Evolutionary conservation across 2,797 vertebrate species (phyloP), one percentile per base, ranked within the genome.

Genomic region (Lacerta bilineata): DNA sequence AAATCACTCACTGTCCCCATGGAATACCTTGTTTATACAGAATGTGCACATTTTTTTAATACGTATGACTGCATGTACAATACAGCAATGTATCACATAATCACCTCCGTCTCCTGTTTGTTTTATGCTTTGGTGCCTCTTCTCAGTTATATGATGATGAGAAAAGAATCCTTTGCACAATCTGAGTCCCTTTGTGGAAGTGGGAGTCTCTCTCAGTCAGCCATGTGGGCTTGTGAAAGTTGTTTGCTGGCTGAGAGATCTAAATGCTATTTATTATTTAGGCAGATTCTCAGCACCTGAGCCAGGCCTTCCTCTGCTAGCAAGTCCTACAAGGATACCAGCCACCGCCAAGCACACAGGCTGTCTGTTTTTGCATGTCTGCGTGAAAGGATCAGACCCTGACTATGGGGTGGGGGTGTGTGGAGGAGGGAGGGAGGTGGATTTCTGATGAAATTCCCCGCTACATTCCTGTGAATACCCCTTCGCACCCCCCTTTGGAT

Each of bases 21-120:
- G 84, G 84, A 59, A 43, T 61, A 27, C 69, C 80, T 82, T 85
- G 90, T 88, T 90, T 68, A 20, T 4, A 69, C 77, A 46, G 84
- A 20, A 75, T 87, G 79, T 85, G 87, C 83, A 13, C 71, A 0
- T 20, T 93, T 94, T 93, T 93, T 93, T 15, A 55, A 1, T 92
- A 90, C 91, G 92, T 94, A 81, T 87, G 0, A 0, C 91, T 27
- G 94, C 94, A 95, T 95, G 94, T 90, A 83, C 89, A 89, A 87
- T 93, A 84, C 91, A 80, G 86, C 86, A 86, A 86, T 2, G 9
- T 80, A 41, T 18, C 27, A 11, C 76, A n/a, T 68, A 68, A 0
- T 1, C 59, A 17, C 1, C 2, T 0, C 5, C 11, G 10, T n/a
- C 39, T 88, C 86, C 80, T 17, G 72, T 41, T 74, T 88, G 61